Conservation (phyloP, 2,113 vertebrate species). For the Syngnathus typhle region DNA sequence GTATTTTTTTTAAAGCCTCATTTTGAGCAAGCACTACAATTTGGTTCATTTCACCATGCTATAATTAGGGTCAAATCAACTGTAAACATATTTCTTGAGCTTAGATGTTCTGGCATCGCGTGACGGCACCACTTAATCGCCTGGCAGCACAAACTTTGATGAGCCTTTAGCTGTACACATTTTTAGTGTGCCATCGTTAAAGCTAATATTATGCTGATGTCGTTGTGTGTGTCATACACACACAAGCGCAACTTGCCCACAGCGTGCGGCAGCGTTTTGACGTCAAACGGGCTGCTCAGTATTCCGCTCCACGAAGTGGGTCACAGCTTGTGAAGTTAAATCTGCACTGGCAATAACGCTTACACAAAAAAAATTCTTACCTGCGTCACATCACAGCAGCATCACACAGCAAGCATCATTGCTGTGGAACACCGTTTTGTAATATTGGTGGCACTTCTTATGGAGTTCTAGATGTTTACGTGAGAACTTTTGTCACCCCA, state of each 20-base stretch:
- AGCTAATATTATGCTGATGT: conserved; percentile 52
- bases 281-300: conserved; percentile 64
- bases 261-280: conserved; percentile 52
- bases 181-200: conserved; percentile 31
- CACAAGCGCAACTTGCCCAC: conserved; percentile 42
- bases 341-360: not conserved
- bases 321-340: conserved; percentile 55
- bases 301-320: conserved; percentile 67
- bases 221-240: conserved; percentile 16
- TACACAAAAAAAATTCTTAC: conserved; percentile 34
- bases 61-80: not conserved
- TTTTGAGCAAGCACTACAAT: not conserved
- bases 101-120: not conserved
- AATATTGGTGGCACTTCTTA: too few relatives aligned
- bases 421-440: conserved; percentile 13
- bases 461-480: too few relatives aligned
- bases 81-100: not conserved
- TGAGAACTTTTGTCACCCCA: conserved; percentile 2
- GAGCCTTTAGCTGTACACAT: conserved; percentile 17
- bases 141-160: not conserved
- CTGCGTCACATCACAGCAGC: conserved; percentile 40
- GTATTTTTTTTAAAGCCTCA: not conserved
- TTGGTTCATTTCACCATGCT: not conserved
- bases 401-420: conserved; percentile 39
- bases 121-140: not conserved